A percentile compares a stretch with the other conserved stretches of the same genome.
These are phyloP conservation scores for Harpalus rufipes DNA, from an alignment of 2,888 invertebrate genomes.

Conservation along the genomic window DNA sequence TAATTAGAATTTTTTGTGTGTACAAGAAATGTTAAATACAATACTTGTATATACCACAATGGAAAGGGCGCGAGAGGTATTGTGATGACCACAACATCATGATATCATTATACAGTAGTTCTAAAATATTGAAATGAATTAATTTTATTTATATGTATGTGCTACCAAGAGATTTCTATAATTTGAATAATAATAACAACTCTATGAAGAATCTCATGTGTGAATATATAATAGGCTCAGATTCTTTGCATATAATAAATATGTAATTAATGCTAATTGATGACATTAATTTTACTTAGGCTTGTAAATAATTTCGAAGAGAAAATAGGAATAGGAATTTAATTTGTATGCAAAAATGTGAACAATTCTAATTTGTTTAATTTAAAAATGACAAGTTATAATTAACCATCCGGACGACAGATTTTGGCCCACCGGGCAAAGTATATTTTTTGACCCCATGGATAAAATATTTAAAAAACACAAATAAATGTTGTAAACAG, in stretches of 20 bases:
- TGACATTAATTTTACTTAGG: neutral
- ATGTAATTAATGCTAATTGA: slow-evolving; percentile 43
- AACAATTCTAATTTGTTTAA: slow-evolving; percentile 1
- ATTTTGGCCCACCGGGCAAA: too few species aligned
- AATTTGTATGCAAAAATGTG: neutral
- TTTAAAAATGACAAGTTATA: slow-evolving; percentile 22
- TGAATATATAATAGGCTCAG: neutral
- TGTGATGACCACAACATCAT: too few species aligned
- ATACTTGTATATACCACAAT: too few species aligned
- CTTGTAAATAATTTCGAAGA: slow-evolving; percentile 32
- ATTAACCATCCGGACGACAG: too few species aligned
- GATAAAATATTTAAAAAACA: too few species aligned
- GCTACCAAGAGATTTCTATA: neutral
- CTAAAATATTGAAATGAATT: neutral
- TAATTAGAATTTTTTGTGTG: too few species aligned
- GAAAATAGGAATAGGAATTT: neutral
- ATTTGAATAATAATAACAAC: neutral
- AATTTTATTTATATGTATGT: neutral
- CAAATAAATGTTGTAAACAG: too few species aligned
- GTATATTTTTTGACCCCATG: too few species aligned
- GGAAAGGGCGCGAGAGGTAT: too few species aligned
- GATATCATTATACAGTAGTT: too few species aligned
- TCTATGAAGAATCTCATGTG: neutral
- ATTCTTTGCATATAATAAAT: slow-evolving; percentile 23
- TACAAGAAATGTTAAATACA: too few species aligned